These are phyloP conservation scores for Brenthis daphne DNA, from an alignment of 2,888 invertebrate species.

Conservation along the genomic window DNA sequence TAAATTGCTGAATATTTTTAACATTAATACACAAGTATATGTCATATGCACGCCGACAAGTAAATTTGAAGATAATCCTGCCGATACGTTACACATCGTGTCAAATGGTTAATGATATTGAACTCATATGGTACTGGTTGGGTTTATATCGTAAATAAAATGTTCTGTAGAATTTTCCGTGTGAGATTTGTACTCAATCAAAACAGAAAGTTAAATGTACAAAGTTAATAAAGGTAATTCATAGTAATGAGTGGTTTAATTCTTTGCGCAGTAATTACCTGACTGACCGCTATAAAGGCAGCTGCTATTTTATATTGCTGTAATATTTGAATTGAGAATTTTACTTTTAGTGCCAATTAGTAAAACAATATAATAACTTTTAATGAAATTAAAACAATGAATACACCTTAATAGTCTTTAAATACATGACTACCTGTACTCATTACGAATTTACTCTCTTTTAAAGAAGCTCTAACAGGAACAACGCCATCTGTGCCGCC, in stretches of 20 bases:
- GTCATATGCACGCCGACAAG: constrained; percentile 16
- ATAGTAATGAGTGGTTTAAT: constrained; percentile 7
- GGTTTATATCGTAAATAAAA: constrained; percentile 24
- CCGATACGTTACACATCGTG: constrained; percentile 39
- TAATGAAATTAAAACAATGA: too few species aligned
- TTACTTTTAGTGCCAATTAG: constrained; percentile 7
- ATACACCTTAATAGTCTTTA: too few species aligned
- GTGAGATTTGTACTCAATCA: constrained; percentile 4
- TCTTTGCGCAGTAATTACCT: constrained; percentile 5
- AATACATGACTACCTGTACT: too few species aligned
- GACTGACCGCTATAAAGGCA: constrained; percentile 9
- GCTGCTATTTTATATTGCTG: constrained; percentile 15
- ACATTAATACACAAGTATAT: background rate
- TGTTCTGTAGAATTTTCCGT: constrained; percentile 17
- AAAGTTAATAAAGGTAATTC: constrained; percentile 1
- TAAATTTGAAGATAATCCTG: constrained; percentile 36
- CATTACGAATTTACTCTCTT: too few species aligned
- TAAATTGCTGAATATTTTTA: constrained; percentile 11
- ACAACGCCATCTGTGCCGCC: too few species aligned
- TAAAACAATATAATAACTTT: constrained; percentile 3
- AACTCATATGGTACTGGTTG: constrained; percentile 25
- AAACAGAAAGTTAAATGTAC: constrained; percentile 5
- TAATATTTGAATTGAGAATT: constrained; percentile 13
- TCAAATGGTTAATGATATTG: constrained; percentile 42
- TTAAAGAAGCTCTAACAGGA: too few species aligned